A percentile compares a stretch with the other conserved stretches of the same genome.
These are phyloP conservation scores for Danionella dracula DNA, from an alignment of 2,797 vertebrate genomes.

Conservation along the genomic window DNA sequence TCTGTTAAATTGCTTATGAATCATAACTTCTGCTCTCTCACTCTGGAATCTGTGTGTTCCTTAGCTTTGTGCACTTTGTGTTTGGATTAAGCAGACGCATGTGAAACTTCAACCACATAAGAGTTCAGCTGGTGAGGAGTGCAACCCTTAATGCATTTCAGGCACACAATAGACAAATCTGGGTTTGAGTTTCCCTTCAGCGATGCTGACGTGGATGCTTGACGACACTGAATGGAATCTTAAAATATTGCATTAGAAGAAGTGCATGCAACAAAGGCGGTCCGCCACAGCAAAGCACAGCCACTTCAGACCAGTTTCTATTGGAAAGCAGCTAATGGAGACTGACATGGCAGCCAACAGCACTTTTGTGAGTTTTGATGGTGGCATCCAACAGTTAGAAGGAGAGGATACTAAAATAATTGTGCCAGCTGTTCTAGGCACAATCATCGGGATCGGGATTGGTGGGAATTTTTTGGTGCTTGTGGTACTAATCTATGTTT, in stretches of 20 bases:
- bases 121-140: too few species aligned
- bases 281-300: neutral
- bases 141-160: neutral
- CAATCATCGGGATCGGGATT: conserved; percentile 63
- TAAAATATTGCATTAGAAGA: conserved; percentile 53
- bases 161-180: neutral
- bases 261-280: conserved; percentile 37
- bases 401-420: conserved; percentile 57
- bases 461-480: conserved; percentile 69
- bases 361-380: conserved; percentile 52
- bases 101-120: too few species aligned
- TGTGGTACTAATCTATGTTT: conserved; percentile 60
- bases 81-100: too few species aligned
- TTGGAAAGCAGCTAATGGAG: neutral
- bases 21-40: too few species aligned
- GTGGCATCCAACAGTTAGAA: conserved; percentile 62
- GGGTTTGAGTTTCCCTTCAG: conserved; percentile 29
- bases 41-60: too few species aligned
- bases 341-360: conserved; percentile 15
- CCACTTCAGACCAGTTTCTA: neutral
- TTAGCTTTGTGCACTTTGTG: too few species aligned
- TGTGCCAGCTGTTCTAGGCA: conserved; percentile 62
- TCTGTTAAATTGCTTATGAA: too few species aligned
- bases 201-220: conserved; percentile 58
- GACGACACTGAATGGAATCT: conserved; percentile 62